Percentiles rank a stretch among this genome's conserved stretches.
Evolutionary conservation across 2,797 vertebrate species (phyloP).

Genomic region (Tadarida brasiliensis): DNA sequence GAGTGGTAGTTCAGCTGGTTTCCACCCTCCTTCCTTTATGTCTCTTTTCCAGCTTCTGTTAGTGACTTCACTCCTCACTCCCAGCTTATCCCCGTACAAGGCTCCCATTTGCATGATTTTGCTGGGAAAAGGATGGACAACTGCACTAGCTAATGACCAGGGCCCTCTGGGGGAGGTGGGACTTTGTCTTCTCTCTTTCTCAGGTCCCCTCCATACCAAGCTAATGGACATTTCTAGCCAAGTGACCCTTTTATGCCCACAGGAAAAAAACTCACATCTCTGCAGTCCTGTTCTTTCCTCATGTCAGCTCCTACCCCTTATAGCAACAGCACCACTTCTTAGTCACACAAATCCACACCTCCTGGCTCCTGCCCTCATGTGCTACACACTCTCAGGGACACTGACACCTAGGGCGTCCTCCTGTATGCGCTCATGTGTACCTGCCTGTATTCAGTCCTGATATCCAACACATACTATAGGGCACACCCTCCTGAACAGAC

Average conservation of each 20-base stretch:
- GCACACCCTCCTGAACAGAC: neutral
- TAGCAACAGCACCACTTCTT: neutral
- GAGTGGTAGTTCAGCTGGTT: neutral
- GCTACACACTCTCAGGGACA: neutral
- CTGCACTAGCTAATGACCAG: neutral
- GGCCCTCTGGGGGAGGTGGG: neutral
- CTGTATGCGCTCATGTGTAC: neutral
- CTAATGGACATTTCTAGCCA: neutral
- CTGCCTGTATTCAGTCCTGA: neutral
- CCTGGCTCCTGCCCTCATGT: neutral
- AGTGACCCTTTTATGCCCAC: neutral
- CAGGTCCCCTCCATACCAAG: neutral
- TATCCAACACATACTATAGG: neutral
- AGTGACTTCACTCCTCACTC: neutral
- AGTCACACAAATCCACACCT: neutral
- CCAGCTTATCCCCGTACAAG: fast-evolving
- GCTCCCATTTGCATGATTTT: neutral
- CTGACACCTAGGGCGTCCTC: neutral
- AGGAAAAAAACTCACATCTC: neutral
- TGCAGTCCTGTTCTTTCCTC: neutral
- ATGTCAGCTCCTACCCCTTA: neutral
- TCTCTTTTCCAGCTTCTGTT: neutral
- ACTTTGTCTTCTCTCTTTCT: neutral
- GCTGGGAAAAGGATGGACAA: neutral
- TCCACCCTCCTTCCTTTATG: neutral